Base-by-base conservation (phyloP, 2,888 invertebrate genomes). In the Hetaerina titia region DNA sequence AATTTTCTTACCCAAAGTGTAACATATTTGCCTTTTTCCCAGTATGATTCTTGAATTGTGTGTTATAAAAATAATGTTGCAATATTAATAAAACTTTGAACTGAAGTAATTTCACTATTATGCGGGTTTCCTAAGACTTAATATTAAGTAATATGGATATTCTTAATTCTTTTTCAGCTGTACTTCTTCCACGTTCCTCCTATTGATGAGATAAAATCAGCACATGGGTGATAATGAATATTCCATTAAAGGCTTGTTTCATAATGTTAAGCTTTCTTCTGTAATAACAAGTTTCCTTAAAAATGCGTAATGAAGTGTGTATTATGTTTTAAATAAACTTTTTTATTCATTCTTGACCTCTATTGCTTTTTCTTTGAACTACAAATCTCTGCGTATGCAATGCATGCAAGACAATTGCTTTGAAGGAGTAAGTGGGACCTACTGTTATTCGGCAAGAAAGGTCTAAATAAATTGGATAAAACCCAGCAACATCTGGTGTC, bases 131-230 rank as follows among this genome's bases (percentile, higher is more conserved):
- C 11, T 60, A 15, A 17, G 17, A 60, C 17, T 60, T 60, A 60
- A 60, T 15, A 60, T 60, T 19, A 15, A 31, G 1, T 81, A 25
- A 81, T 81, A 5, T 60, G 13, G 5, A 58, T 25, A 9, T 63
- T 31, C 2, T 60, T 60, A 19, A 90, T 92, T n/a, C 0, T 56
- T 92, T 92, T 92, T 56, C 92, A 92, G 92, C 96, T 98, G 95
- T 98, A 98, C 96, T 98, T 98, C 96, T 98, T 98, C 96, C 98
- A 98, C 96, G 97, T 97, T 4, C 97, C 98, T 25, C 60, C 95
- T 89, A 87, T 92, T 56, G 69, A 45, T 69, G 69, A 22, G 22
- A 22, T 7, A 22, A 31, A 92, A n/a, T 19, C 64, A 17, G 63
- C 45, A 22, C n/a, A 25, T 13, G 69, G 45, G 31, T 22, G 69